phyloP scores from a whole-genome alignment of 1,140 invertebrate species.

The Lithobius niger region DNA sequence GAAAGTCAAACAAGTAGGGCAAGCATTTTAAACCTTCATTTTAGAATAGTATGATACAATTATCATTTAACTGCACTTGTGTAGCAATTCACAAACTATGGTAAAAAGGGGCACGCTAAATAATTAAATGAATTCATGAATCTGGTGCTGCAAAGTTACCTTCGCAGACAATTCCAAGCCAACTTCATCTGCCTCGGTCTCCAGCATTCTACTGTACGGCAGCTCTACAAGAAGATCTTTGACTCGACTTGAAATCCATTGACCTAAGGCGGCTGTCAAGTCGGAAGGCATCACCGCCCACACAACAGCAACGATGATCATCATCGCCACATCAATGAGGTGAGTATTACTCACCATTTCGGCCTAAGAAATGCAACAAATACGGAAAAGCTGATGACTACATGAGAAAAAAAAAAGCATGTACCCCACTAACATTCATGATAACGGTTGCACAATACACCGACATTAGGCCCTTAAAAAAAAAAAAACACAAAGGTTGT shows the following conservation, averaged over 20 bases:
- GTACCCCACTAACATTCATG: too few relatives aligned
- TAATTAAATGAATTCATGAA: background rate
- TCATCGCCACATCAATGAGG: slow-evolving; percentile 37
- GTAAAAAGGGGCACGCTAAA: too few relatives aligned
- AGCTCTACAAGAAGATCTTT: slow-evolving; percentile 36
- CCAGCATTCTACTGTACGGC: slow-evolving; percentile 43
- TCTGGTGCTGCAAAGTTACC: slow-evolving; percentile 26
- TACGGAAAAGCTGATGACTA: too few relatives aligned
- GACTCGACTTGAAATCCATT: slow-evolving; percentile 36
- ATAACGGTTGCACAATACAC: too few relatives aligned
- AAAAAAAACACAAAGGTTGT: too few relatives aligned
- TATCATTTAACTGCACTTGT: too few relatives aligned
- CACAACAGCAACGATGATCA: slow-evolving; percentile 37
- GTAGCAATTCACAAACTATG: too few relatives aligned
- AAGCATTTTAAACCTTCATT: too few relatives aligned
- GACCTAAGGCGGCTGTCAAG: slow-evolving; percentile 34
- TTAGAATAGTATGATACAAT: too few relatives aligned
- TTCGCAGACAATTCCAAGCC: slow-evolving; percentile 45
- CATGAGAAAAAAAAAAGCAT: too few relatives aligned
- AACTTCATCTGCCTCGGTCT: slow-evolving; percentile 49
- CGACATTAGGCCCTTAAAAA: too few relatives aligned
- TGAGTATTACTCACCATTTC: slow-evolving; percentile 38
- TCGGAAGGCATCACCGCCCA: slow-evolving; percentile 47
- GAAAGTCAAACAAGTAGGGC: too few relatives aligned
- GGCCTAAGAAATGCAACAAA: slow-evolving; percentile 24